These are phyloP conservation scores for Andrena cerasifolii DNA, from an alignment of 1,140 invertebrate species.

Conservation along the genomic window DNA sequence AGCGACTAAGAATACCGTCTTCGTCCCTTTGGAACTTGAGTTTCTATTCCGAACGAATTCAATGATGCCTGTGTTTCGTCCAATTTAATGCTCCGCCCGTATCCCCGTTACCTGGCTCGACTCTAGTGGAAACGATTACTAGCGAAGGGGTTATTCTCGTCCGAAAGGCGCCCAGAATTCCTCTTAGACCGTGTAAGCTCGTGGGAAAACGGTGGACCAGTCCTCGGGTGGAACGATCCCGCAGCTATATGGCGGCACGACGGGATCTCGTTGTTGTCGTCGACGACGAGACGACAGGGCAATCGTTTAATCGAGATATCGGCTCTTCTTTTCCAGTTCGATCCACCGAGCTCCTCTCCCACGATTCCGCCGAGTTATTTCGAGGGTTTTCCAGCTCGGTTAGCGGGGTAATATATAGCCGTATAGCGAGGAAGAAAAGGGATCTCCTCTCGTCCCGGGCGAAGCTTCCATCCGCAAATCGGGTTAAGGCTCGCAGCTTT, in stretches of 20 bases:
- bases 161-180: not conserved
- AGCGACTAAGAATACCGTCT: too few species aligned
- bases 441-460: not conserved
- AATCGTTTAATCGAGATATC: constrained; percentile 45
- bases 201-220: not conserved
- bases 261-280: constrained; percentile 27
- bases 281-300: constrained; percentile 40
- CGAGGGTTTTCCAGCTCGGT: constrained; percentile 41
- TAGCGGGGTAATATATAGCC: constrained; percentile 33
- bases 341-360: constrained; percentile 9
- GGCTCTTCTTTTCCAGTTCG: constrained; percentile 17
- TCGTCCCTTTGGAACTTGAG: too few species aligned
- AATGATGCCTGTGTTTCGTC: not conserved
- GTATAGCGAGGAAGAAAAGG: constrained; percentile 7
- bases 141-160: not conserved
- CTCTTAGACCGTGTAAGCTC: constrained; percentile 1
- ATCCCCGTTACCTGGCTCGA: too few species aligned
- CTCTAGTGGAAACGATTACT: not conserved
- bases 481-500: constrained; percentile 48
- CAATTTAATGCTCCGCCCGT: not conserved
- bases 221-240: not conserved
- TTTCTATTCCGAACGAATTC: too few species aligned
- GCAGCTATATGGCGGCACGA: not conserved
- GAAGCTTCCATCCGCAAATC: constrained; percentile 41
- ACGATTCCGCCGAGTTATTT: constrained; percentile 46